Evolutionary conservation across 1,140 invertebrate genomes (phyloP).

Genomic region (Drosophila malerkotliana): DNA sequence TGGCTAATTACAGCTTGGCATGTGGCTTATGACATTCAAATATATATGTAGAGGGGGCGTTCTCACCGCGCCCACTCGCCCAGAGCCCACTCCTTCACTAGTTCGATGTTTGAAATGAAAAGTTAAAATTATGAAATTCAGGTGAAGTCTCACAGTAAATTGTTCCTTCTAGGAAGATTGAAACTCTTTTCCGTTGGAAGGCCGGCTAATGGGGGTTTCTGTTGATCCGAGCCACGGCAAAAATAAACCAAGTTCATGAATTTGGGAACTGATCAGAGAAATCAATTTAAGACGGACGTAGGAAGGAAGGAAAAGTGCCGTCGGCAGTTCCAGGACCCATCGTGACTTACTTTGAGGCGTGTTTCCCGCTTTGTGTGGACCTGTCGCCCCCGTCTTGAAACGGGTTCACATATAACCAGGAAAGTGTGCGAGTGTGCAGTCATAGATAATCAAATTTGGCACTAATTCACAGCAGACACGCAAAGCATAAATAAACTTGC

Average conservation of each 20-base stretch:
- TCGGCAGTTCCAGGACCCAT: conserved; percentile 25
- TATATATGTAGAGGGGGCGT: conserved; percentile 33
- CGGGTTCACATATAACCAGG: conserved; percentile 3
- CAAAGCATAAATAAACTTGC: conserved; percentile 82
- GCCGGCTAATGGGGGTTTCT: too few relatives aligned
- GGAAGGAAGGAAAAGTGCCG: conserved; percentile 7
- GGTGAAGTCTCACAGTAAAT: conserved; percentile 32
- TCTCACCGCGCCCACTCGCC: conserved; percentile 2
- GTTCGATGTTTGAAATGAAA: conserved; percentile 38
- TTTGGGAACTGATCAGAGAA: conserved; percentile 65
- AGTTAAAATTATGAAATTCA: conserved; percentile 36
- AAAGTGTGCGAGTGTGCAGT: conserved; percentile 36
- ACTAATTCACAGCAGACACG: conserved; percentile 81
- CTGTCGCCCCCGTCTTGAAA: conserved; percentile 1
- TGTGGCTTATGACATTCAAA: conserved; percentile 72
- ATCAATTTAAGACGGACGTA: conserved; percentile 66
- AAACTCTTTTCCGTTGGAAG: not conserved
- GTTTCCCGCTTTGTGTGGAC: conserved; percentile 53
- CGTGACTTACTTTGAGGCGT: conserved; percentile 71
- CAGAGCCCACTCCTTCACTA: conserved; percentile 4
- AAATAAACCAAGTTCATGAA: conserved; percentile 59
- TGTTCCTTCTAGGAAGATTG: not conserved
- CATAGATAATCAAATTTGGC: conserved; percentile 82
- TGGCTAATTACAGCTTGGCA: conserved; percentile 72
- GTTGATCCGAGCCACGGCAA: conserved; percentile 6